Evolutionary conservation across 2,113 vertebrate genomes (phyloP).

Genomic region (Anas platyrhynchos): DNA sequence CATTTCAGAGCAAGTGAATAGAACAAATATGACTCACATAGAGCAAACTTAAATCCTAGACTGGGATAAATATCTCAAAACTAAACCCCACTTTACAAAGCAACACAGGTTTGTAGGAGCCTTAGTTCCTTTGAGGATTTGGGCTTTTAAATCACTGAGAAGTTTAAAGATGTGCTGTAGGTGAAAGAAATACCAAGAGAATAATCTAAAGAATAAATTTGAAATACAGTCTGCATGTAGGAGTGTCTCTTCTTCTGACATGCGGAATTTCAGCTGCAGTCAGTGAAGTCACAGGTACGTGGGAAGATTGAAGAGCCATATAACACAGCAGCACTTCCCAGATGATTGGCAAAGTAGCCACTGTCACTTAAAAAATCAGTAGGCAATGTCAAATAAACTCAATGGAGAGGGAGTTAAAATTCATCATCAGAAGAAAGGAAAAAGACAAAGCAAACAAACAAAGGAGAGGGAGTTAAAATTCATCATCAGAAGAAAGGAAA

Average conservation of each 20-base stretch:
- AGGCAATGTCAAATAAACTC: neutral
- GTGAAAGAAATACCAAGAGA: slow-evolving; percentile 27
- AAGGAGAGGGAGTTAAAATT: neutral
- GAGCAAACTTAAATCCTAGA: slow-evolving; percentile 22
- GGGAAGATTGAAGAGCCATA: slow-evolving; percentile 27
- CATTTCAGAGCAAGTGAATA: neutral
- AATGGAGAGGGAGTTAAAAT: neutral
- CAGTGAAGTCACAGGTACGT: slow-evolving; percentile 37
- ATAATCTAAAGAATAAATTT: neutral
- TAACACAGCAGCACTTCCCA: slow-evolving; percentile 8
- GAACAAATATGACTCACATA: slow-evolving; percentile 33
- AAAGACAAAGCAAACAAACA: neutral
- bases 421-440: neutral
- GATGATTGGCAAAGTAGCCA: neutral
- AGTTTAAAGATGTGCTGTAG: neutral
- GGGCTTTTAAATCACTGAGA: neutral
- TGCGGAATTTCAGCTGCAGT: slow-evolving; percentile 11
- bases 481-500: neutral
- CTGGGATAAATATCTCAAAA: slow-evolving; percentile 6
- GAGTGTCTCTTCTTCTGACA: slow-evolving; percentile 43
- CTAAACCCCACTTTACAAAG: neutral
- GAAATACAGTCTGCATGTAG: slow-evolving; percentile 17
- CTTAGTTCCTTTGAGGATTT: neutral
- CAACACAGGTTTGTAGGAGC: neutral
- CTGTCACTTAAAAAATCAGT: neutral